Conservation (phyloP, 2,888 invertebrate genomes). For the Adelphocoris suturalis region DNA sequence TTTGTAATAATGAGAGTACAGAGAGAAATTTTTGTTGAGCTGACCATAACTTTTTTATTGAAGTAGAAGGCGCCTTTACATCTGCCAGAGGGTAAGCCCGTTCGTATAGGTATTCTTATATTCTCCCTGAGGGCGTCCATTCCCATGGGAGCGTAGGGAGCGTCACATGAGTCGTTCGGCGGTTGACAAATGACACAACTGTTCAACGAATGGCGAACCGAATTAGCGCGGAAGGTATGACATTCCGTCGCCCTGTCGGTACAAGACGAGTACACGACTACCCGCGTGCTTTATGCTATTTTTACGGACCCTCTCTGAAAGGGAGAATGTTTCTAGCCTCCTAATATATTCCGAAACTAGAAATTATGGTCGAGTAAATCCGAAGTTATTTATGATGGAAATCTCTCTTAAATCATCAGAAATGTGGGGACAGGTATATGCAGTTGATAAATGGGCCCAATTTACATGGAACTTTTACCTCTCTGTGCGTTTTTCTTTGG, state of each 20-base stretch:
- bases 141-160: not conserved
- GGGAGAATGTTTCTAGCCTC: not conserved
- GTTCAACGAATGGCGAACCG: conserved; percentile 50
- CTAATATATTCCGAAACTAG: no score
- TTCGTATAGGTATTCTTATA: no score
- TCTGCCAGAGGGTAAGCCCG: not conserved
- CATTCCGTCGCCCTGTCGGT: conserved; percentile 60
- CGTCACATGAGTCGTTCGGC: not conserved
- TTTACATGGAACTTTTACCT: no score
- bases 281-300: conserved; percentile 51
- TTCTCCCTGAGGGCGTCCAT: not conserved
- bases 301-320: conserved; percentile 43
- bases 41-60: no score
- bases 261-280: conserved; percentile 40
- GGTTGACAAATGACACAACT: conserved; percentile 55
- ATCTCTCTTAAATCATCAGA: no score
- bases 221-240: conserved; percentile 65
- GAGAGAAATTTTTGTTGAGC: no score
- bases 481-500: no score
- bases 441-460: no score
- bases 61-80: not conserved
- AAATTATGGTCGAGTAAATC: no score
- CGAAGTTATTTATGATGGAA: no score
- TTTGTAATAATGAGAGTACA: no score
- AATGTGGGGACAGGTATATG: no score